These are phyloP conservation scores for Condylura cristata DNA, from an alignment of 2,113 vertebrate species.

Conservation along the genomic window DNA sequence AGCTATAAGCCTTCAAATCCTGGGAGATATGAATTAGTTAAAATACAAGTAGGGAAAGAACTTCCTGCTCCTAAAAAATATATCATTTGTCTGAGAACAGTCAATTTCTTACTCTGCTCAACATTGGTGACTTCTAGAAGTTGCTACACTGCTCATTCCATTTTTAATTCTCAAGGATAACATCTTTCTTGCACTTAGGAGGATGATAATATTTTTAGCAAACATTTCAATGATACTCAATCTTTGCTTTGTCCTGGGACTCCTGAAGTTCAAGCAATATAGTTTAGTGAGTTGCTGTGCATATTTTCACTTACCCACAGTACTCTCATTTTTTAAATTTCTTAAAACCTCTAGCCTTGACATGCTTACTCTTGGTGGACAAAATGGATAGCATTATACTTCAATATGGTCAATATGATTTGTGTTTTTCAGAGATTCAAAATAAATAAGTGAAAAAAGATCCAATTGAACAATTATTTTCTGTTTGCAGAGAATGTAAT, in stretches of 20 bases:
- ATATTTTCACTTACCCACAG: neutral
- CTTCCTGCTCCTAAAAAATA: neutral
- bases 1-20: neutral
- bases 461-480: neutral
- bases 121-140: neutral
- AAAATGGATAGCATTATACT: neutral
- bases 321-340: neutral
- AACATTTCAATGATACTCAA: neutral
- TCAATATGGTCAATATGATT: neutral
- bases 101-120: neutral
- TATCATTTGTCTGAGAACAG: neutral
- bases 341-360: neutral
- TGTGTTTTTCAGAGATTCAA: conserved; percentile 29
- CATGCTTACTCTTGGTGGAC: neutral
- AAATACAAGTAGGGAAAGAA: neutral
- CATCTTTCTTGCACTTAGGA: neutral
- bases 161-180: neutral
- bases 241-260: neutral
- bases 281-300: neutral
- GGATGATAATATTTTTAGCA: neutral
- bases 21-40: neutral
- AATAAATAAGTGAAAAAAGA: neutral
- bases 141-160: neutral
- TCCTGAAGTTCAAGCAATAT: neutral
- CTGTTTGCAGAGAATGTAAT: neutral